A percentile compares a stretch with the other conserved stretches of the same genome.
Conservation (phyloP, 2,113 vertebrate species). For the Verasper variegatus region DNA sequence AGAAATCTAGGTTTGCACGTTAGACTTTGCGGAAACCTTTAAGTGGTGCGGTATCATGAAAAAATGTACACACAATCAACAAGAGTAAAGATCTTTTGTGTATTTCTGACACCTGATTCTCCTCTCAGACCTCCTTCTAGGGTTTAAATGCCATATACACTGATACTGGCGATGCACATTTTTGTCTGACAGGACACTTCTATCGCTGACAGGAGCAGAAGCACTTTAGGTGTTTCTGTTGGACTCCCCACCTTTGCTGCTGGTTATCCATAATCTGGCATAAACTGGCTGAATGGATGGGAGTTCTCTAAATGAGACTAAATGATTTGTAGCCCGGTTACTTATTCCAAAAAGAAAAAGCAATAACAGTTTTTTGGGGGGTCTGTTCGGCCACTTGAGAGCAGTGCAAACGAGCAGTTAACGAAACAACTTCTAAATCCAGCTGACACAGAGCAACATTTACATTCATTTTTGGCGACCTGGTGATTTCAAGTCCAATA, state of each 20-base stretch:
- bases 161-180: conserved; percentile 42
- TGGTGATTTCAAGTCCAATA: no score
- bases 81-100: conserved; percentile 5
- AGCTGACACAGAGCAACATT: no score
- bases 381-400: neutral
- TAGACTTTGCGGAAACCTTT: no score
- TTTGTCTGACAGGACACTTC: conserved; percentile 26
- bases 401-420: no score
- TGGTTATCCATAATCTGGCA: no score
- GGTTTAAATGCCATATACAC: conserved; percentile 33
- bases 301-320: neutral
- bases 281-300: neutral
- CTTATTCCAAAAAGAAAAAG: neutral
- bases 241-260: no score
- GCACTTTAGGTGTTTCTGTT: neutral
- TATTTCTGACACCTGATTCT: neutral
- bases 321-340: neutral
- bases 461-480: no score
- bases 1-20: no score
- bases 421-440: no score
- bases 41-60: neutral
- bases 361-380: neutral
- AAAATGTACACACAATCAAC: neutral
- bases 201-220: neutral
- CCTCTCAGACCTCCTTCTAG: neutral